Evolutionary conservation across 92 coral and sea anemone genomes (phyloP), one percentile per base, ranked within the genome.

Genomic region (Diadumene lineata): DNA sequence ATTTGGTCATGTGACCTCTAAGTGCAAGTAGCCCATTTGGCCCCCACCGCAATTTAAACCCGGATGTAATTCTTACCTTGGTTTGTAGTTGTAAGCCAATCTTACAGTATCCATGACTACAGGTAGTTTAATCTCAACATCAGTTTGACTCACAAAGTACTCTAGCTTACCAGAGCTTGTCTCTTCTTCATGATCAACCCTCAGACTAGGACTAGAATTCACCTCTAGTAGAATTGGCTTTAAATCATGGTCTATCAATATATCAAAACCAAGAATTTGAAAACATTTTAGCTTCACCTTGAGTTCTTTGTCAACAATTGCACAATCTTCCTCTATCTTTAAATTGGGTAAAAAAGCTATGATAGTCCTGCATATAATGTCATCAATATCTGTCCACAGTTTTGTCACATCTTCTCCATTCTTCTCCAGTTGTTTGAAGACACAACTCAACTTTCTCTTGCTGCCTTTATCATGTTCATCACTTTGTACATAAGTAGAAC

Each of bases 241-340:
- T 25, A 91, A 62, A 27, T 81, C 80, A 24, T 61, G 72, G 31
- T 87, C 88, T 28, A 91, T 75, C 62, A 91, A 55, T 50, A 91
- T 87, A 80, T 91, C 97, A 81, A 91, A 91, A 19, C 97, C 97
- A 72, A 91, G 72, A 51, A 91, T 87, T 66, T 91, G 97, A 75
- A 91, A 91, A 56, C 88, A 87, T 60, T 68, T 76, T 11, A 91
- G 70, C 38, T 84, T 79, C 9, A 66, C 84, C 74, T 91, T 91
- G 81, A 87, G 18, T 6, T 82, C 97, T 56, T 34, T 72, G 24
- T 28, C 63, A 1, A 84, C 79, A 27, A 78, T 79, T 8, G 75
- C 64, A 27, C 81, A 56, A 31, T 87, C 93, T 68, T 70, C 85
- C 48, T 91, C 89, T 25, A 87, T 69, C 62, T 80, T 84, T 31